Conservation (phyloP, 2,113 vertebrate genomes). For the Pelecanoides urinatrix region DNA sequence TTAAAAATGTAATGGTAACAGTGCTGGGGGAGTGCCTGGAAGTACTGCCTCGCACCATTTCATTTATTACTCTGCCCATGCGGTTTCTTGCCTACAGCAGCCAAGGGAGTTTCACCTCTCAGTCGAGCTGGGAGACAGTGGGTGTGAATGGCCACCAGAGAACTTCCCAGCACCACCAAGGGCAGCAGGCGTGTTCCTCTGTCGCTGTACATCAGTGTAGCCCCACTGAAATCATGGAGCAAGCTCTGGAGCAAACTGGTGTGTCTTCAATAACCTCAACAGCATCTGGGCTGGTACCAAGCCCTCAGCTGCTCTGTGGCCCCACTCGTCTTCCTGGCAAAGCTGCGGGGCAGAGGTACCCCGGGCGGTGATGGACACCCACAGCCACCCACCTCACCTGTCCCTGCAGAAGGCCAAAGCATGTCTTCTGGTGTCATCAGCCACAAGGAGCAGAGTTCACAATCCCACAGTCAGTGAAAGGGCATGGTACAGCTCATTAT, state of each 20-base stretch:
- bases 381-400: neutral
- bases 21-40: neutral
- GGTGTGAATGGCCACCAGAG: neutral
- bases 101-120: neutral
- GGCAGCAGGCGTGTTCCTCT: too few relatives aligned
- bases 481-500: neutral
- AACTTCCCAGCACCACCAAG: neutral
- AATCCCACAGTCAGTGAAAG: neutral
- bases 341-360: neutral
- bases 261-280: neutral
- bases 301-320: neutral
- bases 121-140: too few relatives aligned
- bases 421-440: neutral
- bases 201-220: neutral
- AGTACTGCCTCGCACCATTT: neutral
- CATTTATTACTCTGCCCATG: neutral
- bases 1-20: neutral
- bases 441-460: neutral
- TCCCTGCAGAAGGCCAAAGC: neutral
- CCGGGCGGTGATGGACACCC: fast-evolving
- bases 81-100: neutral
- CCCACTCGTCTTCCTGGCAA: neutral
- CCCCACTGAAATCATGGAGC: neutral
- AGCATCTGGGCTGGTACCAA: neutral
- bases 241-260: neutral